A percentile compares a stretch with the other conserved stretches of the same genome.
These are phyloP conservation scores for Pithys albifrons DNA, from an alignment of 2,113 vertebrate genomes.

Conservation along the genomic window DNA sequence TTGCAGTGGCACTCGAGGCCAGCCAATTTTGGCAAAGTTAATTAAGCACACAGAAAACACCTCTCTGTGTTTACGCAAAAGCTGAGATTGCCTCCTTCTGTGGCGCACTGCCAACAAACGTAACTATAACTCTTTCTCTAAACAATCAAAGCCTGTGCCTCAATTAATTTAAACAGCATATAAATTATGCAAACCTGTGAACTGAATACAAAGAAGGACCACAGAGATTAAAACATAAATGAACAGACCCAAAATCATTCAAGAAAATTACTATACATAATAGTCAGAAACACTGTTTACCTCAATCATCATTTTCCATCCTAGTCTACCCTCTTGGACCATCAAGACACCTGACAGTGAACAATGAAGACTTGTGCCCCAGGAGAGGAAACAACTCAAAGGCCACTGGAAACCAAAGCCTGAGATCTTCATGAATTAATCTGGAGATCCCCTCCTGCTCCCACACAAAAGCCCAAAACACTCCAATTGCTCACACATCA, in stretches of 20 bases:
- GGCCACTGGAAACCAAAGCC: background rate
- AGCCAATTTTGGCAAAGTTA: background rate
- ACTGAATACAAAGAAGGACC: background rate
- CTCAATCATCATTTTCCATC: background rate
- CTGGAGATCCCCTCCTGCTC: background rate
- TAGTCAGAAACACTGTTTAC: background rate
- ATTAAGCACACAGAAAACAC: background rate
- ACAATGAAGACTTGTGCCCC: background rate
- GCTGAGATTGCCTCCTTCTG: background rate
- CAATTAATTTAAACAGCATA: background rate
- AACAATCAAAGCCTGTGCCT: background rate
- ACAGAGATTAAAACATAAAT: background rate
- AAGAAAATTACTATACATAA: background rate
- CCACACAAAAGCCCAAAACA: background rate
- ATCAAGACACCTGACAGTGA: background rate
- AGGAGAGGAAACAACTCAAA: background rate
- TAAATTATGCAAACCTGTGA: background rate
- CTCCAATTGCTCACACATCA: background rate
- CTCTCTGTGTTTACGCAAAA: background rate
- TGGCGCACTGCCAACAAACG: background rate
- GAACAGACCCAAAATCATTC: background rate
- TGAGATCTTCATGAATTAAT: background rate
- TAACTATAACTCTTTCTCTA: background rate
- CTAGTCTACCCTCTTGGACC: background rate
- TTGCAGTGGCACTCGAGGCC: background rate